Conservation (phyloP, 2,888 invertebrate genomes). For the Sinohyriopsis cumingii region DNA sequence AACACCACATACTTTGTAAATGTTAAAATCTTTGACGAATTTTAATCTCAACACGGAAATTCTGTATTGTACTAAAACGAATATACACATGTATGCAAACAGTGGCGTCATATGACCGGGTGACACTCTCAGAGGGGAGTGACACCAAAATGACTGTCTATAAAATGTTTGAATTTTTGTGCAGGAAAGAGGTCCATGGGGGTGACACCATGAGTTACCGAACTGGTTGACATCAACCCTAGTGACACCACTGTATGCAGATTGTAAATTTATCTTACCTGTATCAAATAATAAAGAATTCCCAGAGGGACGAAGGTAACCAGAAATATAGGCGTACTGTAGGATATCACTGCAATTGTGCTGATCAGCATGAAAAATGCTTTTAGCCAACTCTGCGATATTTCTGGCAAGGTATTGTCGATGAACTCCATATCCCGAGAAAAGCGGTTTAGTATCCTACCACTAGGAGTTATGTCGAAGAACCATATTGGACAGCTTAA, state of each 20-base stretch:
- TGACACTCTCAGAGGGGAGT: too few species aligned
- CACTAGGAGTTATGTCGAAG: slow-evolving; percentile 70
- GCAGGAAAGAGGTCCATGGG: too few species aligned
- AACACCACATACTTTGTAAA: too few species aligned
- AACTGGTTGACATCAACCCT: too few species aligned
- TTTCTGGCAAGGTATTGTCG: slow-evolving; percentile 53
- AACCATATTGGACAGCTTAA: slow-evolving; percentile 60
- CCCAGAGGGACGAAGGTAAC: slow-evolving; percentile 62
- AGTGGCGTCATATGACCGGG: too few species aligned
- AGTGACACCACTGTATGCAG: too few species aligned
- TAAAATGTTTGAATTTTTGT: too few species aligned
- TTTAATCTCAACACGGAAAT: too few species aligned
- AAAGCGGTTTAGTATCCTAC: slow-evolving; percentile 66
- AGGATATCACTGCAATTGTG: slow-evolving; percentile 66
- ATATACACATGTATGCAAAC: too few species aligned
- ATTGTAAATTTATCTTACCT: slow-evolving; percentile 52
- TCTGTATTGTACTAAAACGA: not conserved
- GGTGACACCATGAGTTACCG: too few species aligned
- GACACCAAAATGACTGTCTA: too few species aligned
- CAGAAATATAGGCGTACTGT: slow-evolving; percentile 64
- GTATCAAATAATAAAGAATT: slow-evolving; percentile 64
- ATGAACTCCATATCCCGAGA: slow-evolving; percentile 59
- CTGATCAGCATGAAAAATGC: slow-evolving; percentile 56
- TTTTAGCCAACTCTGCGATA: slow-evolving; percentile 38
- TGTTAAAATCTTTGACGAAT: too few species aligned